Evolutionary conservation across 2,797 vertebrate species (phyloP).

Genomic region (Menidia menidia): DNA sequence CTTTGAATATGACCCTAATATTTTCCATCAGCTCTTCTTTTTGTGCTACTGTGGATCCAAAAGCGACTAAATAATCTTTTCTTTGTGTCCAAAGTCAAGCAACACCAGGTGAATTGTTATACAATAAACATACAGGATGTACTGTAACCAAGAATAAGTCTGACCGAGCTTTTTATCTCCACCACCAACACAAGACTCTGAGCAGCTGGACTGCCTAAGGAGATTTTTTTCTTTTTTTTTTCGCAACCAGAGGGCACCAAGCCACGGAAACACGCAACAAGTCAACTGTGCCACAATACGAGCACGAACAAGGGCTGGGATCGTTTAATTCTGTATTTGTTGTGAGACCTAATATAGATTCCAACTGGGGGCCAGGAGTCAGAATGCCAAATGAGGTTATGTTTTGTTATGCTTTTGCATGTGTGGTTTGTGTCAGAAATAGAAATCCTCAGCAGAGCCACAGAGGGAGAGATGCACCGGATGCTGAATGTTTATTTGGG

Average conservation of each 20-base stretch:
- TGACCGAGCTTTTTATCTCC: constrained; percentile 3
- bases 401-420: constrained; percentile 24
- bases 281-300: constrained; percentile 42
- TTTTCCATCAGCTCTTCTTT: too few species aligned
- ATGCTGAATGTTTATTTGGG: constrained; percentile 35
- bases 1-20: constrained; percentile 16
- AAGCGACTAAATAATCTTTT: background rate
- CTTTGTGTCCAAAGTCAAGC: constrained; percentile 16
- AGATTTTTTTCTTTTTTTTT: constrained; percentile 43
- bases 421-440: constrained; percentile 24
- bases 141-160: constrained; percentile 46
- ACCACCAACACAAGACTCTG: constrained; percentile 20
- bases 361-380: constrained; percentile 13
- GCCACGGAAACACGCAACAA: constrained; percentile 25
- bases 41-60: background rate
- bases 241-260: constrained; percentile 35
- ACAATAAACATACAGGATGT: constrained; percentile 31
- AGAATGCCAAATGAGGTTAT: constrained; percentile 27
- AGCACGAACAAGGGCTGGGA: constrained; percentile 22
- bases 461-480: constrained; percentile 18
- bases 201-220: constrained; percentile 53
- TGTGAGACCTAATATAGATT: constrained; percentile 44
- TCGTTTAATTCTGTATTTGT: constrained; percentile 27
- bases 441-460: constrained; percentile 10
- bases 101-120: constrained; percentile 23